A percentile compares a stretch with the other conserved stretches of the same genome.
phyloP scores from a whole-genome alignment of 2,888 invertebrate species.

The Brenthis hecate region DNA sequence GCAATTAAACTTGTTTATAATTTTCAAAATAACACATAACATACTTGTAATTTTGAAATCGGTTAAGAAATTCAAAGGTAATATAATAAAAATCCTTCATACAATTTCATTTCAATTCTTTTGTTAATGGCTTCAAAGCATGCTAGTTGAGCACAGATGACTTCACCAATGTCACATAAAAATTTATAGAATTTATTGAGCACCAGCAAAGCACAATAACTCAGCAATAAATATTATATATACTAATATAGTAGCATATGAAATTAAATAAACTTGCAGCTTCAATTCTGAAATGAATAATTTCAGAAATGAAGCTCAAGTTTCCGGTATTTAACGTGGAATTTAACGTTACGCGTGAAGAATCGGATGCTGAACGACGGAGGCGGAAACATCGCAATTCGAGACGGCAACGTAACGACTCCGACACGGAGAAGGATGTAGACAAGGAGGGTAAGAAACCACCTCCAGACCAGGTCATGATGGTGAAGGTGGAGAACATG shows the following conservation, averaged over 20 bases:
- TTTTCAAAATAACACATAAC: no score
- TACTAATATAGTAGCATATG: neutral
- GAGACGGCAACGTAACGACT: conserved; percentile 49
- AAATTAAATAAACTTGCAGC: conserved; percentile 41
- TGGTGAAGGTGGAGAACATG: conserved; percentile 97
- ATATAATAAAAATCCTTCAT: no score
- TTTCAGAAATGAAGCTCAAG: conserved; percentile 88
- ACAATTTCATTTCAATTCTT: no score
- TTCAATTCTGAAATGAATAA: conserved; percentile 69
- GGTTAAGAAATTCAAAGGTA: no score
- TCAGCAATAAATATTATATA: no score
- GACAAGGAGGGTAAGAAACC: conserved; percentile 56
- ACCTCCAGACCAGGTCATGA: conserved; percentile 83
- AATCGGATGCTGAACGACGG: conserved; percentile 83
- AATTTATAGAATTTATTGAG: no score
- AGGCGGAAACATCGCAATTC: conserved; percentile 73
- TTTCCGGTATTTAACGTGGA: conserved; percentile 92
- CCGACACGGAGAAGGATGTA: conserved; percentile 34
- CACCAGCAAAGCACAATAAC: no score
- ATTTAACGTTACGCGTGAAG: conserved; percentile 91
- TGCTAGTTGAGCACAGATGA: no score
- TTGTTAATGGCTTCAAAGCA: no score
- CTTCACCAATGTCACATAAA: no score
- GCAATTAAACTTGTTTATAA: no score
- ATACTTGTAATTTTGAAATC: no score